Conservation (phyloP, 2,113 vertebrate species). For the Takifugu flavidus region DNA sequence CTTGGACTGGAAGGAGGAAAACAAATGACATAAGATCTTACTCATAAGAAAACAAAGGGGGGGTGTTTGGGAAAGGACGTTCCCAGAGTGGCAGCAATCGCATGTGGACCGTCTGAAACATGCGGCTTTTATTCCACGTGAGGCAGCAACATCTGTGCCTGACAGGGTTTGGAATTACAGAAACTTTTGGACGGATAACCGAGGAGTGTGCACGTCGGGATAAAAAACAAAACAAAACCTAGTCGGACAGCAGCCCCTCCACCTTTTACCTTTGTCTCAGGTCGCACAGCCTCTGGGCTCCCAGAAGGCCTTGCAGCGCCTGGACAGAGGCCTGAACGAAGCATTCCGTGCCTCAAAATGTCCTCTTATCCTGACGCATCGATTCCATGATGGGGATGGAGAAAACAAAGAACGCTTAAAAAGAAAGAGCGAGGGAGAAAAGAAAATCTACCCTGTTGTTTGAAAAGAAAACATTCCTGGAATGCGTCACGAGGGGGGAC, state of each 20-base stretch:
- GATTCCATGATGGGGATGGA: not conserved
- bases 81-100: constrained; percentile 35
- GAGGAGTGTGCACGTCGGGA: not conserved
- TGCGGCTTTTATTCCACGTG: constrained; percentile 47
- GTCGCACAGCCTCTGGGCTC: constrained; percentile 37
- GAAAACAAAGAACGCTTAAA: not conserved
- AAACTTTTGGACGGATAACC: constrained; percentile 5
- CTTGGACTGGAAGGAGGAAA: constrained; percentile 21
- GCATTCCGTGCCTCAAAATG: not conserved
- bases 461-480: constrained; percentile 67
- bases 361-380: not conserved
- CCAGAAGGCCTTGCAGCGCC: constrained; percentile 33
- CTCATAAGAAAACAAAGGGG: constrained; percentile 33
- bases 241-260: constrained; percentile 16
- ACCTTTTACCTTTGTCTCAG: constrained; percentile 34
- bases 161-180: constrained; percentile 15
- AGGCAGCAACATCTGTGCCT: constrained; percentile 25
- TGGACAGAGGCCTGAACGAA: constrained; percentile 2
- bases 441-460: constrained; percentile 35
- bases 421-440: constrained; percentile 12
- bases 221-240: not conserved
- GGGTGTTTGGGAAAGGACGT: constrained; percentile 27
- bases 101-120: constrained; percentile 30
- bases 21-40: constrained; percentile 29
- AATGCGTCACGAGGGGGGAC: constrained; percentile 36